Base-by-base conservation (phyloP, 2,113 vertebrate genomes). In the Neofelis nebulosa region DNA sequence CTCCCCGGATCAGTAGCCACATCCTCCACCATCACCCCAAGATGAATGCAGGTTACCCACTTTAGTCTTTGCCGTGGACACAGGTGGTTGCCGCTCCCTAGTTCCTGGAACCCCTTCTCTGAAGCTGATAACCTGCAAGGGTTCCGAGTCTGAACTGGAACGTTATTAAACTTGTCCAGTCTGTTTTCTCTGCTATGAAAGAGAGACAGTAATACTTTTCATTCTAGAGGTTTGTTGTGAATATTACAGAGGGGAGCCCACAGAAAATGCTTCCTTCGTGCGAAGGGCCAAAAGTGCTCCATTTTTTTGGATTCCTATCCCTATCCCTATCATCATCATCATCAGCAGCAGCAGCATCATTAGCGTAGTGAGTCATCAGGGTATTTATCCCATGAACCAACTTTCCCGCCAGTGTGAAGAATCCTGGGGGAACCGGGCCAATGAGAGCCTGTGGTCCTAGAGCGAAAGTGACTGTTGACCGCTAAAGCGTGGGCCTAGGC, bases 121-220 rank as follows among this genome's bases (percentile, higher is more conserved):
- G 63, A 71, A 94, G 41, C 12, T 68, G 78, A 57, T 14, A 73
- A 79, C 55, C 38, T 25, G 85, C 31, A 71, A 69, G 41, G 27
- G 15, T 82, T 81, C 57, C 31, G 93, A 52, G 16, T 66, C 36
- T 88, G 78, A 91, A 63, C 18, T 18, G 93, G 23, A 65, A 38
- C 71, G 45, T 87, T 50, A 85, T 38, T 91, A 57, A 89, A 73
- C 7, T 27, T 38, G 10, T 61, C 36, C 21, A 12, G 4, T 38
- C 61, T 83, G 48, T 93, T 83, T 94, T 95, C 29, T 94, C 23
- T 87, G 95, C 85, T 88, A 45, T 80, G 63, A 95, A 96, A 81
- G 81, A 45, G 89, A 87, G 48, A 89, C 8, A 50, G 82, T 79
- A 45, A 61, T 36, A 85, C 15, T 83, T 55, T 55, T 79, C 48